Base-by-base conservation (phyloP, 1,140 invertebrate genomes). In the Hypothenemus hampei region DNA sequence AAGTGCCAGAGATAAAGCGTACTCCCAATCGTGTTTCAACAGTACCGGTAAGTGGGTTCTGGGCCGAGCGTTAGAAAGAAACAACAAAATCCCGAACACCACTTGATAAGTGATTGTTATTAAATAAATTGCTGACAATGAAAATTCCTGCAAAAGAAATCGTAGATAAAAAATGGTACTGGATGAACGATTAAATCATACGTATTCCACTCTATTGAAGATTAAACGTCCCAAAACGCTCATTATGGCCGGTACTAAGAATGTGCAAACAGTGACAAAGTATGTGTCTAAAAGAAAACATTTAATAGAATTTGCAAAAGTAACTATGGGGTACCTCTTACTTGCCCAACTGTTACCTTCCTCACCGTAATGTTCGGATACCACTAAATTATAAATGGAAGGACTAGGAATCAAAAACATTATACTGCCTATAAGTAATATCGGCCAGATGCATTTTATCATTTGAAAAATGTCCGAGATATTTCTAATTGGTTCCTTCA, bases 191-290 rank as follows among this genome's bases (percentile, higher is more conserved):
- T n/a, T n/a, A n/a, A n/a, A n/a, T n/a, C n/a, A 8, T 36, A 48
- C 45, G 15, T 15, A 22, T 1, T 50, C 37, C 3, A 29, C 5
- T 26, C 29, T 26, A 22, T 50, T 50, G 33, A 18, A 50, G 5
- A 50, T 4, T 6, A n/a, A 21, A 29, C 48, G 18, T 10, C 48
- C 48, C 6, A 50, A n/a, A 7, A 40, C 4, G 19, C 21, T 29
- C 2, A 18, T 1, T 10, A 50, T 2, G 1, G 48, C 20, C 16
- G 48, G 48, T 1, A 50, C 31, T 40, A 39, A 29, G 36, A 24
- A 50, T 6, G 48, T 26, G 23, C 48, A 50, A 16, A 50, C 37
- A 4, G 48, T 50, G 1, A 50, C 48, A 40, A 50, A 50, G 37
- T 50, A 50, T 29, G 39, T 22, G 26, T 40, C 48, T 50, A 11